Conservation (phyloP, 2,797 vertebrate species). For the Xiphorhynchus erythropygius region DNA sequence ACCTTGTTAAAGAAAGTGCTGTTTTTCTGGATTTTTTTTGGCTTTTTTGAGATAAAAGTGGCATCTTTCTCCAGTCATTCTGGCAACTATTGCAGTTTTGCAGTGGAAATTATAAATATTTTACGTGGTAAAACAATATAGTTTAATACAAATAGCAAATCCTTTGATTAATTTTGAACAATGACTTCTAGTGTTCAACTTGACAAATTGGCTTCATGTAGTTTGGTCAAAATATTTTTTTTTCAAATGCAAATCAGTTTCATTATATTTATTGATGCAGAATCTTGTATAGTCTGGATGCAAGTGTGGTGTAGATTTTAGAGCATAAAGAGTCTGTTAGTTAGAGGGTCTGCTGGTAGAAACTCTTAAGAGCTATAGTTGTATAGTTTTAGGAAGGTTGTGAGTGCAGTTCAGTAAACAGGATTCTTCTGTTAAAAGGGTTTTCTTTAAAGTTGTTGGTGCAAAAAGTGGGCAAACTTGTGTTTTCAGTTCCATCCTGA, state of each 20-base stretch:
- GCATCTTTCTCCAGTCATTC: neutral
- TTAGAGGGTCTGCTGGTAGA: constrained; percentile 72
- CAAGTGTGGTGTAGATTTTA: constrained; percentile 81
- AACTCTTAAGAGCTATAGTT: constrained; percentile 65
- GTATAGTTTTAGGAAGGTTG: constrained; percentile 74
- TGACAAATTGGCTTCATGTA: constrained; percentile 27
- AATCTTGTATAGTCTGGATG: constrained; percentile 88
- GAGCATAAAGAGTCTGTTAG: constrained; percentile 75
- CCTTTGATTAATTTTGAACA: neutral
- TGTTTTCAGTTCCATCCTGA: constrained; percentile 74
- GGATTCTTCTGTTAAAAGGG: constrained; percentile 75
- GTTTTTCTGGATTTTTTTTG: neutral
- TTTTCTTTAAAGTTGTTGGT: constrained; percentile 67
- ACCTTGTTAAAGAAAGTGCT: neutral
- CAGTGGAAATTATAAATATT: neutral
- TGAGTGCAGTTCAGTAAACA: constrained; percentile 75
- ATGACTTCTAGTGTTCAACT: neutral
- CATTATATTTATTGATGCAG: constrained; percentile 54
- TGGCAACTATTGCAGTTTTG: neutral
- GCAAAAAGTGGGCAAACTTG: constrained; percentile 71
- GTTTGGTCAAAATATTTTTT: constrained; percentile 56
- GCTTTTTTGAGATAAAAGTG: neutral
- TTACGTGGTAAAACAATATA: neutral
- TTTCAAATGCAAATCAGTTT: constrained; percentile 42
- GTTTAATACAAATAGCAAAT: neutral